A percentile compares a stretch with the other conserved stretches of the same genome.
Conservation (phyloP, 2,113 vertebrate genomes). For the Tricholaema leucomelas region DNA sequence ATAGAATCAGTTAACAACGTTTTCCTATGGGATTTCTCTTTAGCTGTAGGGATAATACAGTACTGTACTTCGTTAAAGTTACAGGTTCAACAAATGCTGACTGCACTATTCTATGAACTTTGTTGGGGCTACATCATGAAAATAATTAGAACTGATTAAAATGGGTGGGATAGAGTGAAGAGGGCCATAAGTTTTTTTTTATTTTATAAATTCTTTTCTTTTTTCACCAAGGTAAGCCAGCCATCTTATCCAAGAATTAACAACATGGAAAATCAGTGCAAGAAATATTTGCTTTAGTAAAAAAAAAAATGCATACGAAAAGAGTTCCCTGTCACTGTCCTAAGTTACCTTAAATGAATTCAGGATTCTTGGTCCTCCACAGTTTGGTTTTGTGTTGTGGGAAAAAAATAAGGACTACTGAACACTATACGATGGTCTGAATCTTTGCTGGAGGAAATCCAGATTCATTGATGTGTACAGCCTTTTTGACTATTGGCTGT, state of each 20-base stretch:
- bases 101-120: slow-evolving; percentile 10
- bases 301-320: background rate
- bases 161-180: background rate
- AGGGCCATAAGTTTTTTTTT: background rate
- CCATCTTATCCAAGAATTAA: background rate
- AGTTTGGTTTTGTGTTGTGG: background rate
- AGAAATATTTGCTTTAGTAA: background rate
- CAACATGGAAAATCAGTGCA: background rate
- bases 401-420: background rate
- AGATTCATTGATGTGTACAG: background rate
- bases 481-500: background rate
- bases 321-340: background rate
- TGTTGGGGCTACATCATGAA: background rate
- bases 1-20: slow-evolving; percentile 41
- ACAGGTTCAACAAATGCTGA: slow-evolving; percentile 53
- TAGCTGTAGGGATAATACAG: slow-evolving; percentile 54
- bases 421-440: background rate
- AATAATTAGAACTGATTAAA: slow-evolving; percentile 52
- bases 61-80: slow-evolving; percentile 55
- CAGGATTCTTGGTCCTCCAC: background rate
- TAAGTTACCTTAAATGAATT: background rate
- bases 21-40: slow-evolving; percentile 45
- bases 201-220: background rate
- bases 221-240: background rate
- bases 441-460: background rate